Conservation (phyloP, 2,113 vertebrate genomes). For the Python bivittatus region DNA sequence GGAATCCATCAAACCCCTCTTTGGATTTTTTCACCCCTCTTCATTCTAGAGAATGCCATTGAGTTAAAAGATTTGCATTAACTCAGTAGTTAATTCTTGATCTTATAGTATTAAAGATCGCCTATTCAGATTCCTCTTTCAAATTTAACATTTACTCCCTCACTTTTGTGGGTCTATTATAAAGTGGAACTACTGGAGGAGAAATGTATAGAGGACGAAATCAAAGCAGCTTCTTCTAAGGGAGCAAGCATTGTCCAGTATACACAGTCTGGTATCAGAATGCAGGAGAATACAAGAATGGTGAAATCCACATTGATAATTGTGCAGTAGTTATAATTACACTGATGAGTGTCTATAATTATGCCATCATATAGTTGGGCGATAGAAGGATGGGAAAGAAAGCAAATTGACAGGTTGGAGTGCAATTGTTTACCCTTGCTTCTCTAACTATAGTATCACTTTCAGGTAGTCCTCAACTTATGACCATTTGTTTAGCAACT, state of each 20-base stretch:
- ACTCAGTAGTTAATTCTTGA: constrained; percentile 1
- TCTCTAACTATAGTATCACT: neutral
- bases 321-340: neutral
- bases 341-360: neutral
- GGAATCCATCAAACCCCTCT: neutral
- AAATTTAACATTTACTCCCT: neutral
- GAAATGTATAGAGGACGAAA: neutral
- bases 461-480: too few species aligned
- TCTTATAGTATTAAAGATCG: neutral
- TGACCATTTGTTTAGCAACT: too few species aligned
- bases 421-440: neutral
- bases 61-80: neutral
- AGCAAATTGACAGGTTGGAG: neutral
- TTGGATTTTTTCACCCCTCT: neutral
- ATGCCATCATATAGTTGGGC: neutral
- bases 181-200: neutral
- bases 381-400: neutral
- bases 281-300: neutral
- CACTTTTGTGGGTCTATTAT: neutral
- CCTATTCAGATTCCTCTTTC: neutral
- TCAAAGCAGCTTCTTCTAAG: neutral
- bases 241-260: neutral
- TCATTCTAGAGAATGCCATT: neutral
- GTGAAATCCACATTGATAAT: neutral
- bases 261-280: neutral